Conservation (phyloP, 2,113 vertebrate genomes). For the Nesoenas mayeri region DNA sequence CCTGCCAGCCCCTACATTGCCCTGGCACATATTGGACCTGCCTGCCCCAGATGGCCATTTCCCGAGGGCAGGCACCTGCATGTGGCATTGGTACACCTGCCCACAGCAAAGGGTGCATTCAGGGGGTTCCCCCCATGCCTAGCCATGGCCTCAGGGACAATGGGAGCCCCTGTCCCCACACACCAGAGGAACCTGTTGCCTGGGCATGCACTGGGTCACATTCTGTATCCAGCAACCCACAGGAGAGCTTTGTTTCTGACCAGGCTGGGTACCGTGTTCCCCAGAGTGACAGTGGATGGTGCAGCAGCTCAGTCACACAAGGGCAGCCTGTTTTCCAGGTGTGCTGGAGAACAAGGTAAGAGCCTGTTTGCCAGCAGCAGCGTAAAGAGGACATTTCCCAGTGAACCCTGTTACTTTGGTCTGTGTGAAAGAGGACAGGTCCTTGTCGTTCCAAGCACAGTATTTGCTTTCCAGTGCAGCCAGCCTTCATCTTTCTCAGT, state of each 20-base stretch:
- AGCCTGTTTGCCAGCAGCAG: not conserved
- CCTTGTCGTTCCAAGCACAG: not conserved
- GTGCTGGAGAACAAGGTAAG: not conserved
- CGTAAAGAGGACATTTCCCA: not conserved
- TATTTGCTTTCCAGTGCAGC: not conserved
- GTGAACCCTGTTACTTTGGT: not conserved
- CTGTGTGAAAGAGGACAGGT: not conserved
- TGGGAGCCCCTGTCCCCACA: not conserved
- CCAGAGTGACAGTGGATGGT: not conserved
- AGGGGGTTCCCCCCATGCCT: not conserved
- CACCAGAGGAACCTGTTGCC: not conserved
- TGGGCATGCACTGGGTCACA: not conserved
- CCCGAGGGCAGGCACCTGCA: not conserved
- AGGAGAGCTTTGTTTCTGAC: not conserved
- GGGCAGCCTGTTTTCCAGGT: not conserved
- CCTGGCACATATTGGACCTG: not conserved
- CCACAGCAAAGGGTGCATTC: not conserved
- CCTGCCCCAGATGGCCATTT: not conserved
- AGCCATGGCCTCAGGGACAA: not conserved
- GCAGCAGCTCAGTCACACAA: not conserved
- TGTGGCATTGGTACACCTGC: not conserved
- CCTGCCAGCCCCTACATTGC: not conserved
- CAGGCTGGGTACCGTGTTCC: fast-evolving
- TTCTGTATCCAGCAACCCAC: not conserved
- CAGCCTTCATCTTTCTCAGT: not conserved